A percentile compares a stretch with the other conserved stretches of the same genome.
phyloP scores from a whole-genome alignment of 2,797 vertebrate genomes.

The Hypotaenidia philippensis region DNA sequence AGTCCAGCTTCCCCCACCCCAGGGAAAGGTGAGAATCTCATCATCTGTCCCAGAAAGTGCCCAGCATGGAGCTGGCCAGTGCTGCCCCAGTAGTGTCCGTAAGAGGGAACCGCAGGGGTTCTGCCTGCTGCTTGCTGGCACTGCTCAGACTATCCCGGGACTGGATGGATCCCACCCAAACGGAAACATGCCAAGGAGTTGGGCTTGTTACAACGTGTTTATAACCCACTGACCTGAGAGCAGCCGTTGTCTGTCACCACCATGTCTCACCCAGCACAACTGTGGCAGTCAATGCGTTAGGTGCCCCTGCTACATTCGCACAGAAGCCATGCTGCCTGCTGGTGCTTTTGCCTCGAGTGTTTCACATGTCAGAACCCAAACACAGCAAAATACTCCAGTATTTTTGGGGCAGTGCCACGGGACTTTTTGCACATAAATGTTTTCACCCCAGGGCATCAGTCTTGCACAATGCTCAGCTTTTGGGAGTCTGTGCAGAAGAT shows the following conservation, averaged over 20 bases:
- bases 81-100: neutral
- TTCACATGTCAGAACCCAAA: neutral
- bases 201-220: neutral
- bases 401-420: neutral
- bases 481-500: neutral
- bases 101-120: neutral
- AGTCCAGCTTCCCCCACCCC: no score
- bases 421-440: neutral
- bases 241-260: neutral
- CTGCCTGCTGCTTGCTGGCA: neutral
- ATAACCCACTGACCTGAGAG: neutral
- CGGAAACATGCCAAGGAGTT: neutral
- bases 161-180: neutral
- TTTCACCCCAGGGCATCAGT: neutral
- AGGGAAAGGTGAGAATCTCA: no score
- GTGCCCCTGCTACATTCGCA: neutral
- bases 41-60: neutral
- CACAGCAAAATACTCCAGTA: neutral
- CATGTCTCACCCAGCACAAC: neutral
- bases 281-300: neutral
- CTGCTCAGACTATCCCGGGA: neutral
- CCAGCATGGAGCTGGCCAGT: neutral
- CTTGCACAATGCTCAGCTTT: neutral
- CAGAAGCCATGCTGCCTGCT: neutral
- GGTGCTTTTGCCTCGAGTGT: neutral